These are phyloP conservation scores for Sarotherodon lohbergeri DNA, from an alignment of 2,113 vertebrate genomes.

Conservation along the genomic window DNA sequence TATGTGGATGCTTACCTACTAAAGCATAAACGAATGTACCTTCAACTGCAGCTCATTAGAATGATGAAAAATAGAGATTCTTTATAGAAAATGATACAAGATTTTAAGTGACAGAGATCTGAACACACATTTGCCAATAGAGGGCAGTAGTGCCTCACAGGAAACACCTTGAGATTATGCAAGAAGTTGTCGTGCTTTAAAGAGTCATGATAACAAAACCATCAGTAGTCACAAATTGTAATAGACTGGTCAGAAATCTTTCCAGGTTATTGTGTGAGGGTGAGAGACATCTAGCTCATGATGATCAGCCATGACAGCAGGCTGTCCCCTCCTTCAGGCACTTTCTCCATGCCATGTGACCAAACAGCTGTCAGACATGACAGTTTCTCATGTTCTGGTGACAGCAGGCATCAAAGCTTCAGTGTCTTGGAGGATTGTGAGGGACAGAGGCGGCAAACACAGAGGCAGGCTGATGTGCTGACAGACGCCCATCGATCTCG, in stretches of 20 bases:
- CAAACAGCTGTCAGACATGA: background rate
- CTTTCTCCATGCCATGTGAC: background rate
- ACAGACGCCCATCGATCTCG: background rate
- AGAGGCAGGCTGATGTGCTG: background rate
- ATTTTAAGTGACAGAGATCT: background rate
- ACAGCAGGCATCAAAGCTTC: background rate
- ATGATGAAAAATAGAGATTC: background rate
- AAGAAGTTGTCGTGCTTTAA: background rate
- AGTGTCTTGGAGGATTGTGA: background rate
- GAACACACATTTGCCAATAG: constrained; percentile 13
- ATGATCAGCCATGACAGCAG: background rate
- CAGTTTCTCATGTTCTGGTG: background rate
- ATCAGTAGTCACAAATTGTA: background rate
- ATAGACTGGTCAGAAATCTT: background rate
- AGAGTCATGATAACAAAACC: background rate
- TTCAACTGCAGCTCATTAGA: background rate
- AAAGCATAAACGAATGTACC: background rate
- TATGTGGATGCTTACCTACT: background rate
- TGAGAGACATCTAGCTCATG: background rate
- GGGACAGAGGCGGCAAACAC: background rate
- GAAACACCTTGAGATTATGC: background rate
- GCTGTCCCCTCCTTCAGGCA: background rate
- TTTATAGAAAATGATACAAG: background rate
- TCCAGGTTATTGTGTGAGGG: background rate
- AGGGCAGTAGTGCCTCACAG: constrained; percentile 30